These are phyloP conservation scores for Pseudolaguvia tuberculata DNA, from an alignment of 2,113 vertebrate genomes.

Conservation along the genomic window DNA sequence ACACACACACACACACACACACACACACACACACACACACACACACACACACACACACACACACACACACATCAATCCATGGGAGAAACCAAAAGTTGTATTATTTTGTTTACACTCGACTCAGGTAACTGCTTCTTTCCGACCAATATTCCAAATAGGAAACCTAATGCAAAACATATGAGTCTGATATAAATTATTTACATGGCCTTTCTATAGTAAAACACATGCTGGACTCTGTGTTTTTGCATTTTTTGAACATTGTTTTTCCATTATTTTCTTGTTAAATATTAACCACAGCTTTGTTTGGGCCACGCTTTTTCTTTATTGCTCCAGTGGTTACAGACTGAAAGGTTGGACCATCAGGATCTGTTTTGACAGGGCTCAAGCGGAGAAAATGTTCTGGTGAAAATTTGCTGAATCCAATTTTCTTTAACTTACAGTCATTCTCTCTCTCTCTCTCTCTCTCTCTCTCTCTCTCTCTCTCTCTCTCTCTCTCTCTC, in stretches of 20 bases:
- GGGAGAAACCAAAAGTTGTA: slow-evolving; percentile 62
- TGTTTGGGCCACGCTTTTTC: slow-evolving; percentile 64
- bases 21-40: too few species aligned
- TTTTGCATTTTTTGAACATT: slow-evolving; percentile 72
- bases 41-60: too few species aligned
- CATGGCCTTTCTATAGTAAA: slow-evolving; percentile 68
- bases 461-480: slow-evolving; percentile 2
- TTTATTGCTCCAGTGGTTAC: slow-evolving; percentile 55
- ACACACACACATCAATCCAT: slow-evolving; percentile 58
- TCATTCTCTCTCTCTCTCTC: slow-evolving; percentile 26
- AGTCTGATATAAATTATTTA: slow-evolving; percentile 89
- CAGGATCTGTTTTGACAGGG: slow-evolving; percentile 61
- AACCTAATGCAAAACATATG: slow-evolving; percentile 73
- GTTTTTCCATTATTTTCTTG: slow-evolving; percentile 90
- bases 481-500: slow-evolving; percentile 36
- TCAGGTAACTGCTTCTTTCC: slow-evolving; percentile 20
- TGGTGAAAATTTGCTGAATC: slow-evolving; percentile 69
- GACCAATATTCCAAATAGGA: slow-evolving; percentile 78
- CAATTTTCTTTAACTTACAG: slow-evolving; percentile 52
- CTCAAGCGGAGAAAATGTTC: slow-evolving; percentile 62
- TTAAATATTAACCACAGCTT: slow-evolving; percentile 91
- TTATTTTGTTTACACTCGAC: slow-evolving; percentile 31
- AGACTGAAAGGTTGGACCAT: slow-evolving; percentile 69
- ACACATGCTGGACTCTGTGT: slow-evolving; percentile 55
- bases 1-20: too few species aligned